These are phyloP conservation scores for Montipora cactus DNA, from an alignment of 64 coral and sea anemone species.

Conservation along the genomic window DNA sequence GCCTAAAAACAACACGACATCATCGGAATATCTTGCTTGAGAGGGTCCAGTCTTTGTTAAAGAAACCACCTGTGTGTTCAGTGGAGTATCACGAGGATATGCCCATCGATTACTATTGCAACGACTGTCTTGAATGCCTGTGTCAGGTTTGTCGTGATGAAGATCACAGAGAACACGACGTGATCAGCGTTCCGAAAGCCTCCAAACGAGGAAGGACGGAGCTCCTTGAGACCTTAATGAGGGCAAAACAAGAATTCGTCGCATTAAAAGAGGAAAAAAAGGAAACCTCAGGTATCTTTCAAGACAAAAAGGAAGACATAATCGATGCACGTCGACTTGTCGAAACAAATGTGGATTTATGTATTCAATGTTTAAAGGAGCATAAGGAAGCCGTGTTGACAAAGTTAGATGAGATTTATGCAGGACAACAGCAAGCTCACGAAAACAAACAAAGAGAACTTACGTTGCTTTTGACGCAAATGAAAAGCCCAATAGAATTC, in stretches of 20 bases:
- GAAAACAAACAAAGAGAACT: not conserved
- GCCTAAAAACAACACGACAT: not conserved
- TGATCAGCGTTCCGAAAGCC: not conserved
- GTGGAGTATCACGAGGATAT: not conserved
- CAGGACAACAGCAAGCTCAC: not conserved
- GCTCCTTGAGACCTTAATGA: not conserved
- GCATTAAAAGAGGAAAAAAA: not conserved
- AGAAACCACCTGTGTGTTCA: not conserved
- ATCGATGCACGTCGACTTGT: not conserved
- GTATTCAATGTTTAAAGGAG: not conserved
- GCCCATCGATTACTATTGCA: not conserved
- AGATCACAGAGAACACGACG: not conserved
- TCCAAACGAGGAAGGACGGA: not conserved
- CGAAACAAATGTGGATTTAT: not conserved
- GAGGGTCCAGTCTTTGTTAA: not conserved
- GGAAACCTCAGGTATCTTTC: not conserved
- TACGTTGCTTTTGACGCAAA: not conserved
- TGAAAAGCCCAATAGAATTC: not conserved
- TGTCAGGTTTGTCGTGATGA: not conserved
- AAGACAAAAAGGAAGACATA: not conserved
- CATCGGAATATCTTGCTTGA: not conserved
- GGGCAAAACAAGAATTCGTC: not conserved
- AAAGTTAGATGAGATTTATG: not conserved
- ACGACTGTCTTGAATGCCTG: not conserved
- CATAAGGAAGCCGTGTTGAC: conserved; percentile 1